Percentiles rank a stretch among this genome's conserved stretches.
phyloP scores from a whole-genome alignment of 2,797 vertebrate genomes.

The Taenioides sp. region DNA sequence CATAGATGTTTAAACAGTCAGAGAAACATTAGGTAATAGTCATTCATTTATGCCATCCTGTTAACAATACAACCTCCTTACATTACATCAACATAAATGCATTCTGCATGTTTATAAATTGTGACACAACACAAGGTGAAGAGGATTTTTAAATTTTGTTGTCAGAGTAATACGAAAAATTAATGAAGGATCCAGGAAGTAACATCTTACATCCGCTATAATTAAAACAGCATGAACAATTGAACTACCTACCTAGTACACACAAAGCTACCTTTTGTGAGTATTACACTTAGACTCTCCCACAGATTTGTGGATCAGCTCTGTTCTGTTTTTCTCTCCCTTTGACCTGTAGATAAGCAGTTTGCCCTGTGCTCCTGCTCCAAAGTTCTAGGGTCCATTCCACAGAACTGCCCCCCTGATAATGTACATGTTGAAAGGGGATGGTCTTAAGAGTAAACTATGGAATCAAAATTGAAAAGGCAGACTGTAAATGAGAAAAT shows the following conservation, averaged over 20 bases:
- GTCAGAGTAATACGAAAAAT: not conserved
- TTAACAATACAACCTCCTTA: not conserved
- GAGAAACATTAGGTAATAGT: not conserved
- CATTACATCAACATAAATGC: not conserved
- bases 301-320: constrained; percentile 12
- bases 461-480: not conserved
- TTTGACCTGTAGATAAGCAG: constrained; percentile 66
- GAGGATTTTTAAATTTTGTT: not conserved
- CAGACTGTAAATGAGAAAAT: not conserved
- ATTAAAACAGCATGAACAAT: not conserved
- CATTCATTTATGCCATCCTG: not conserved
- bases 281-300: constrained; percentile 14
- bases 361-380: constrained; percentile 27
- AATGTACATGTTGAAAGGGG: constrained; percentile 16
- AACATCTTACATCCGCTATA: not conserved
- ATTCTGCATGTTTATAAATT: not conserved
- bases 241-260: not conserved
- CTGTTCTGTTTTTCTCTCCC: constrained; percentile 18
- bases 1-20: not conserved
- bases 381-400: constrained; percentile 63
- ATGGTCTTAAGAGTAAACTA: constrained; percentile 22
- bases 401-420: constrained; percentile 14
- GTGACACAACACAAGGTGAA: not conserved
- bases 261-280: no score
- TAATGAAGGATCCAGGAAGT: not conserved